Evolutionary conservation across 2,888 invertebrate species (phyloP).

Genomic region (Glyphotaelius pellucidus): DNA sequence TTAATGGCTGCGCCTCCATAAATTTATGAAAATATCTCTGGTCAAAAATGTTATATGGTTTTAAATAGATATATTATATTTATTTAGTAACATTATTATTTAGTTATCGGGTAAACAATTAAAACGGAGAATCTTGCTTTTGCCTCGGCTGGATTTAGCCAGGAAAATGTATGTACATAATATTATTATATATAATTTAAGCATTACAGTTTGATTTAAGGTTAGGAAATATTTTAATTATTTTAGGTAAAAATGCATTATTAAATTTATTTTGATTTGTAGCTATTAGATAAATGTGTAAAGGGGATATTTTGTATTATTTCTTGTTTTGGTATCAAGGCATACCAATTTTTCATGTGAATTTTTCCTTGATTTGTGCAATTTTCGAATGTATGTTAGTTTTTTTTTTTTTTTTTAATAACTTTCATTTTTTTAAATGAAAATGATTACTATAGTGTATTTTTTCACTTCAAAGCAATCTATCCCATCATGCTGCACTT

Average conservation of each 20-base stretch:
- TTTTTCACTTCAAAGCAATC: not conserved
- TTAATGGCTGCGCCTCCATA: not conserved
- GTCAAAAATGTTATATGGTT: slow-evolving; percentile 43
- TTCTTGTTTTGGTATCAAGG: not conserved
- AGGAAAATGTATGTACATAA: not conserved
- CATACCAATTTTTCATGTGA: not conserved
- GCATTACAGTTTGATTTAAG: not conserved
- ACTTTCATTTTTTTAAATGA: not conserved
- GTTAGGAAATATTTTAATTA: not conserved
- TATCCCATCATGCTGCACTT: no score
- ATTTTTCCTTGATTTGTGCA: not conserved
- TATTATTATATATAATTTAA: not conserved
- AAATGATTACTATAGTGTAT: not conserved
- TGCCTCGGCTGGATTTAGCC: not conserved
- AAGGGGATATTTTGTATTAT: not conserved
- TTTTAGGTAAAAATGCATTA: not conserved
- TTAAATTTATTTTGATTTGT: not conserved
- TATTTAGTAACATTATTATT: slow-evolving; percentile 37
- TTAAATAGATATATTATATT: slow-evolving; percentile 43
- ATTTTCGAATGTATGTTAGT: not conserved
- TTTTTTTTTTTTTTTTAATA: not conserved
- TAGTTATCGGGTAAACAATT: slow-evolving; percentile 30
- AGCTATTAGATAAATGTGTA: not conserved
- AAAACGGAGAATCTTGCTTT: not conserved
- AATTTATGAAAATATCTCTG: slow-evolving; percentile 32